Base-by-base conservation (phyloP, 1,140 invertebrate genomes). In the Hirudo medicinalis region DNA sequence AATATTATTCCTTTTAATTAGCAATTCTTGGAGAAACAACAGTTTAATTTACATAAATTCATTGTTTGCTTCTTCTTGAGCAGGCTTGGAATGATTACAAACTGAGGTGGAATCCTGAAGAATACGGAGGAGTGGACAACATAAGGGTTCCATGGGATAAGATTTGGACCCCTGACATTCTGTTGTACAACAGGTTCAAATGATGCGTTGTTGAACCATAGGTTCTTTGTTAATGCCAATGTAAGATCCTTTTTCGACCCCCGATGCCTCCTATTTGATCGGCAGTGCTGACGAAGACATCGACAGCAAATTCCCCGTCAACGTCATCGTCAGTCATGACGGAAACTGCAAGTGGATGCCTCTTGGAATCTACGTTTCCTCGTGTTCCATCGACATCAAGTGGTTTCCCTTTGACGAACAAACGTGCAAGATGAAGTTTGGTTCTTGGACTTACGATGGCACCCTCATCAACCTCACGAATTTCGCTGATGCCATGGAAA, bases 241-340 rank as follows among this genome's bases (percentile, higher is more conserved):
- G 32, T 36, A n/a, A n/a, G n/a, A n/a, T n/a, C 6, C 6, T 36
- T 36, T 2, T 36, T 25, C 22, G 15, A 22, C 55, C 11, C 2
- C 29, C 13, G 57, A 63, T 25, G 29, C 19, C 17, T 13, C 55
- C 11, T 15, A 1, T 25, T 32, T 20, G 19, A 5, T 29, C 15
- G 54, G 54, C 55, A 95, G 93, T 85, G 94, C 94, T 80, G 92
- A 97, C 84, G 92, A 96, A 84, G 91, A 90, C 78, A 96, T 97
- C 85, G 94, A 97, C 83, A 91, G 91, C 76, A 96, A 92, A 76
- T 96, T 91, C 84, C 57, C 70, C 76, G 94, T 92, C 75, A 97
- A 97, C 84, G 91, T 96, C 80, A 91, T 97, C 76, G 92, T 95
- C 74, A 88, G 88, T 76, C 89, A 90, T 85, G 94, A 93, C 84